Evolutionary conservation across 2,797 vertebrate species (phyloP), one percentile per base, ranked within the genome.

Genomic region (Amblyraja radiata): DNA sequence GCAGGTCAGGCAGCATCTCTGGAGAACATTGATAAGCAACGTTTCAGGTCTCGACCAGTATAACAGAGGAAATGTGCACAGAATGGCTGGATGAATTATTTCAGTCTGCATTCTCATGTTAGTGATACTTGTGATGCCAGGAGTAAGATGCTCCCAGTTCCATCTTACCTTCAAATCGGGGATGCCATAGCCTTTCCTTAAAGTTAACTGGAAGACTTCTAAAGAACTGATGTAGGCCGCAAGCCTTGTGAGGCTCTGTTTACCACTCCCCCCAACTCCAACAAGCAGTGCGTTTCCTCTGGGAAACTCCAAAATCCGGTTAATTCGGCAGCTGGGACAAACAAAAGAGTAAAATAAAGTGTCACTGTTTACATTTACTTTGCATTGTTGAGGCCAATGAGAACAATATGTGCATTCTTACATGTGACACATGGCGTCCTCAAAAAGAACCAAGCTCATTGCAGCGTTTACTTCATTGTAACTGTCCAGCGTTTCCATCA

Each of bases 351-450:
- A 23, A 46, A 25, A 23, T 65, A 68, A 88, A 16, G 0, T 21
- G 1, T 86, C 61, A 0, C 18, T 68, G 18, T 68, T 65, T 21
- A 88, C 13, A 28, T 74, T 28, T 54, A 36, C n/a, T n/a, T 76
- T 58, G 9, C 23, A 92, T 21, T 39, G 76, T 6, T 28, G 16
- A 16, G 7, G 23, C 0, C 10, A 68, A 5, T 7, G 2, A 58
- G 23, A 32, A 25, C 7, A 79, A 21, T 81, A 61, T 18, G 0
- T 54, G 63, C 68, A 0, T 6, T 32, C 98, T 98, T 96, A 99
- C 98, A 99, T 94, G 0, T 99, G 98, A 94, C 96, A 95, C 97
- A 99, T 97, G 94, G 98, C 98, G 0, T 99, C 98, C 94, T 99
- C 98, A 93, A 99, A 99, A 39, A 99, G 97, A 32, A 99, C 98